Evolutionary conservation across 2,888 invertebrate genomes (phyloP).

Genomic region (Caenorhabditis auriculariae): DNA sequence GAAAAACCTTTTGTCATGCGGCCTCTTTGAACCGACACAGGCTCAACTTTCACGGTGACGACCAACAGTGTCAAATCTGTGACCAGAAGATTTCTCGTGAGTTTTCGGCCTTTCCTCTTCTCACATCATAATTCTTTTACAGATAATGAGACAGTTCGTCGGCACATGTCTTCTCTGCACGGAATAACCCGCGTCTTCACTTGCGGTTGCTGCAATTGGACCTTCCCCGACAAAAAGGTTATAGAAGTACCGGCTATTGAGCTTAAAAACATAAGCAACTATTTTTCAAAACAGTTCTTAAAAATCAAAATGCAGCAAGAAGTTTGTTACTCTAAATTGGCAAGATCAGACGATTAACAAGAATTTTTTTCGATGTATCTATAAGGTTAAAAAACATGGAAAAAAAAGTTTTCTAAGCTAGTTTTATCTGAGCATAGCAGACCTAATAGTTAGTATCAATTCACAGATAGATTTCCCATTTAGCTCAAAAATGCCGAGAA

Average conservation of each 20-base stretch:
- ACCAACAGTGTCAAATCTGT: conserved; percentile 43
- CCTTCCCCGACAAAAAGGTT: conserved; percentile 53
- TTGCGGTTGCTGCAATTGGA: conserved; percentile 53
- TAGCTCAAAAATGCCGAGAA: no score
- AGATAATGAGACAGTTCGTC: conserved; percentile 43
- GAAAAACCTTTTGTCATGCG: conserved; percentile 49
- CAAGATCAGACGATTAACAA: no score
- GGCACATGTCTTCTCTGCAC: conserved; percentile 39
- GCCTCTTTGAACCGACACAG: conserved; percentile 47
- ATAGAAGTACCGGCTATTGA: not conserved
- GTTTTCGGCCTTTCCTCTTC: conserved; percentile 3
- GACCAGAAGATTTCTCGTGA: conserved; percentile 25
- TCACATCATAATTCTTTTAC: conserved; percentile 13
- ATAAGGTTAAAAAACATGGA: no score
- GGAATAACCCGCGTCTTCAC: conserved; percentile 40
- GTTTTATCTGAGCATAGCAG: no score
- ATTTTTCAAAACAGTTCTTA: no score
- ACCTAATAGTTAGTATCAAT: no score
- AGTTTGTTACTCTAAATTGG: no score
- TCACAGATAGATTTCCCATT: no score
- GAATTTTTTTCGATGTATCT: no score
- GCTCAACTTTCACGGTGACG: conserved; percentile 49
- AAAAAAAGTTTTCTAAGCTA: no score
- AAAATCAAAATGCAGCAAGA: no score
- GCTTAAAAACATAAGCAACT: no score